Percentiles rank a stretch among this genome's conserved stretches.
These are phyloP conservation scores for Cheilosia variabilis DNA, from an alignment of 2,888 invertebrate species.

Conservation along the genomic window DNA sequence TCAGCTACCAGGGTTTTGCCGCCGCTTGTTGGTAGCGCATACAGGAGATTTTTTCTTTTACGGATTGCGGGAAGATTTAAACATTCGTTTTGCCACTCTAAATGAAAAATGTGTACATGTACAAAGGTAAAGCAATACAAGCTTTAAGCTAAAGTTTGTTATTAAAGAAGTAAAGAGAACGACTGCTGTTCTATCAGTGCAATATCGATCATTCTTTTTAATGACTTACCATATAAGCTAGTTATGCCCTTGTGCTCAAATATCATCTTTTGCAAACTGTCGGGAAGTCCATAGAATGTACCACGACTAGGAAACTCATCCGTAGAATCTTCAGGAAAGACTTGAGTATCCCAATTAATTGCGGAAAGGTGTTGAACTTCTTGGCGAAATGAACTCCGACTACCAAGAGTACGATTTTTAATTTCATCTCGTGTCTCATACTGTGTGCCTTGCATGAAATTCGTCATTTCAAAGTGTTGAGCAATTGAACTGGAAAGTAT, in stretches of 20 bases:
- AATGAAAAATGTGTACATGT: not conserved
- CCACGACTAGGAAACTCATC: constrained; percentile 81
- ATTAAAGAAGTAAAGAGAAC: not conserved
- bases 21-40: constrained; percentile 97
- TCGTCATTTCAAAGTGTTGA: constrained; percentile 48
- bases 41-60: constrained; percentile 91
- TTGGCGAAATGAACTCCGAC: constrained; percentile 39
- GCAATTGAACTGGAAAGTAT: constrained; percentile 32
- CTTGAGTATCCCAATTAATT: constrained; percentile 81
- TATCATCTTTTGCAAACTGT: constrained; percentile 88
- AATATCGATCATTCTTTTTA: too few relatives aligned
- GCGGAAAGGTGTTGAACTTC: constrained; percentile 77
- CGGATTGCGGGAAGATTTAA: constrained; percentile 90
- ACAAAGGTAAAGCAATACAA: not conserved
- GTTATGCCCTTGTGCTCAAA: constrained; percentile 91
- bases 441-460: constrained; percentile 80
- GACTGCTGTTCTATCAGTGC: too few relatives aligned
- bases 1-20: constrained; percentile 99
- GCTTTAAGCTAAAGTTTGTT: not conserved
- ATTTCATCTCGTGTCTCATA: constrained; percentile 80
- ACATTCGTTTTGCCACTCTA: constrained; percentile 98
- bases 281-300: constrained; percentile 92
- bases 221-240: constrained; percentile 89
- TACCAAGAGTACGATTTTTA: constrained; percentile 73
- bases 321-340: constrained; percentile 76